A percentile compares a stretch with the other conserved stretches of the same genome.
Conservation (phyloP, 2,888 invertebrate species). For the Bellardia pandia region DNA sequence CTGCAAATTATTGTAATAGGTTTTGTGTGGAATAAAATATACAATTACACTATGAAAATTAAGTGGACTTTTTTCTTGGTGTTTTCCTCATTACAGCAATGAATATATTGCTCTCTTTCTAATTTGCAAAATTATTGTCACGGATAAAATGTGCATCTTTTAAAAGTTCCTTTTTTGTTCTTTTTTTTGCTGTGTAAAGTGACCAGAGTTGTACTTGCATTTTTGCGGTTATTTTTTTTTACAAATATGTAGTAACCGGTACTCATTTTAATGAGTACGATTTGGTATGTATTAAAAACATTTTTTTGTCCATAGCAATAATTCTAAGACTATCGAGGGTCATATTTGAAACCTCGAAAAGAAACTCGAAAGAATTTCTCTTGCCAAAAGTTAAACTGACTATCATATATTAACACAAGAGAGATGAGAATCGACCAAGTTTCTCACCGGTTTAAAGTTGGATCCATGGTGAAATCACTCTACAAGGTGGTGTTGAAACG, state of each 20-base stretch:
- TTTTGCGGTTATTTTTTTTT: background rate
- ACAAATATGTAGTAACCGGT: slow-evolving; percentile 11
- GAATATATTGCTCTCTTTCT: slow-evolving; percentile 48
- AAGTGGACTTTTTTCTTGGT: slow-evolving; percentile 1
- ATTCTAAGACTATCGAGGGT: no score
- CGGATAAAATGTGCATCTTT: slow-evolving; percentile 32
- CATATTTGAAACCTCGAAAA: no score
- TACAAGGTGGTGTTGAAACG: no score
- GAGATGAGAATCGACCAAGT: no score
- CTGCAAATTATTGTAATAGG: background rate
- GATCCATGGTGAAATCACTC: no score
- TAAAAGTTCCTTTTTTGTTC: slow-evolving; percentile 2
- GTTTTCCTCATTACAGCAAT: background rate
- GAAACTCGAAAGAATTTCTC: no score
- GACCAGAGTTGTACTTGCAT: slow-evolving; percentile 35
- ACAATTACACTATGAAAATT: background rate
- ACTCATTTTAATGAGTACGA: background rate
- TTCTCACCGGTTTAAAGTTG: no score
- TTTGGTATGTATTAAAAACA: slow-evolving; percentile 1
- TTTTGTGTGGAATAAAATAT: slow-evolving; percentile 5
- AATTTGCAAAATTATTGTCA: background rate
- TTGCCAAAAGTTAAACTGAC: no score
- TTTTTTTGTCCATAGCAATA: background rate
- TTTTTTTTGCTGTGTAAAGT: slow-evolving; percentile 14
- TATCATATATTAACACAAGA: no score